These are phyloP conservation scores for Heteropelma amictum DNA, from an alignment of 2,888 invertebrate genomes.

Conservation along the genomic window DNA sequence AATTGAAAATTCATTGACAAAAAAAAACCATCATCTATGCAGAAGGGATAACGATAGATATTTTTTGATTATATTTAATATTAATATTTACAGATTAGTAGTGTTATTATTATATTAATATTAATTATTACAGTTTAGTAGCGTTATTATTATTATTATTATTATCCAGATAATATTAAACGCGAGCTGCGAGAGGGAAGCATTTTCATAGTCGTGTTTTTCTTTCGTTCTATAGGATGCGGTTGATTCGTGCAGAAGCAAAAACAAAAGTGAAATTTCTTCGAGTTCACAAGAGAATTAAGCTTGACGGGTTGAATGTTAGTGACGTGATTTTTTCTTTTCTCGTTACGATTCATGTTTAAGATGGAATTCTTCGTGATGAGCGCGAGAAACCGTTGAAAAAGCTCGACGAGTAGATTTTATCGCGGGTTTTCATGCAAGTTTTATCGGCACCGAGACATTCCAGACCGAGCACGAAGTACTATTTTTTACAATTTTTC, in stretches of 20 bases:
- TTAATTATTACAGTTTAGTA: constrained; percentile 69
- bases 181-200: constrained; percentile 63
- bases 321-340: background rate
- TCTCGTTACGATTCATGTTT: constrained; percentile 16
- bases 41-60: constrained; percentile 70
- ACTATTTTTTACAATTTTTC: constrained; percentile 10
- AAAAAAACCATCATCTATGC: constrained; percentile 53
- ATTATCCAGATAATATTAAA: constrained; percentile 68
- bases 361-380: background rate
- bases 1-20: background rate
- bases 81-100: constrained; percentile 74
- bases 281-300: constrained; percentile 10
- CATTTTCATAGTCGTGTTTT: constrained; percentile 69
- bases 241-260: constrained; percentile 52
- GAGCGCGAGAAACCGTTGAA: background rate
- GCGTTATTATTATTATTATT: constrained; percentile 63
- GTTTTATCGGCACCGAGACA: constrained; percentile 39
- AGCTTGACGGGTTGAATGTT: background rate
- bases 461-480: constrained; percentile 40
- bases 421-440: background rate
- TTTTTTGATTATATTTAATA: constrained; percentile 76
- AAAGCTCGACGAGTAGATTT: background rate
- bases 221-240: constrained; percentile 61
- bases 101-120: constrained; percentile 71
- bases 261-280: constrained; percentile 51